Evolutionary conservation across 2,888 invertebrate genomes (phyloP).

Genomic region (Baronia brevicornis): DNA sequence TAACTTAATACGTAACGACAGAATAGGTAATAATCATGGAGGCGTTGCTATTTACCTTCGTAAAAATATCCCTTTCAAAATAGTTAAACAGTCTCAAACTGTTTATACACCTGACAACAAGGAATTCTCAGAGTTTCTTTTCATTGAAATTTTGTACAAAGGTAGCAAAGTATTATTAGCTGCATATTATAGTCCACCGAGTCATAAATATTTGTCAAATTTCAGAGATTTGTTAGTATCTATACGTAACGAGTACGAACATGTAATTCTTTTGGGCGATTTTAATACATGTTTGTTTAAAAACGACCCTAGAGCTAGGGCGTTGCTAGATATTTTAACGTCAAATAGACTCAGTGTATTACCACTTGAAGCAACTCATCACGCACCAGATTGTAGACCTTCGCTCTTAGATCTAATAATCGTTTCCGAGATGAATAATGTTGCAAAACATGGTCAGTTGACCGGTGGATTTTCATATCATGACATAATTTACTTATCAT

Average conservation of each 20-base stretch:
- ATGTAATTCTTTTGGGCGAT: conserved; percentile 7
- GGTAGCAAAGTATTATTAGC: conserved; percentile 8
- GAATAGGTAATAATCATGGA: conserved; percentile 2
- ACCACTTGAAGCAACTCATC: conserved; percentile 13
- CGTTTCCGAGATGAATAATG: conserved; percentile 9
- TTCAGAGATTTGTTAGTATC: not conserved
- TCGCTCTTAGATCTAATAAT: conserved; percentile 17
- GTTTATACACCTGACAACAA: not conserved
- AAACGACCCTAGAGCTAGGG: not conserved
- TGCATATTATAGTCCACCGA: conserved; percentile 9
- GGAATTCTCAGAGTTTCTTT: conserved; percentile 8
- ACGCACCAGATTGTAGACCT: conserved; percentile 4
- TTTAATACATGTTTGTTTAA: conserved; percentile 10
- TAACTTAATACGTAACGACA: conserved; percentile 9
- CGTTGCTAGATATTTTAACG: conserved; percentile 11
- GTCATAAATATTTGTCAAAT: conserved; percentile 6
- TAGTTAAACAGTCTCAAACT: conserved; percentile 2
- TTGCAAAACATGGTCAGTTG: conserved; percentile 13
- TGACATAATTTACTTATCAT: conserved; percentile 14
- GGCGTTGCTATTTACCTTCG: conserved; percentile 12
- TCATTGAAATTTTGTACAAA: conserved; percentile 6
- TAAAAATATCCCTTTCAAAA: not conserved
- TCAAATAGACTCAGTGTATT: too few relatives aligned
- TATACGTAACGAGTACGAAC: conserved; percentile 1
- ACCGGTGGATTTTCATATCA: conserved; percentile 15